Conservation (phyloP, 2,113 vertebrate species). For the Bettongia penicillata region DNA sequence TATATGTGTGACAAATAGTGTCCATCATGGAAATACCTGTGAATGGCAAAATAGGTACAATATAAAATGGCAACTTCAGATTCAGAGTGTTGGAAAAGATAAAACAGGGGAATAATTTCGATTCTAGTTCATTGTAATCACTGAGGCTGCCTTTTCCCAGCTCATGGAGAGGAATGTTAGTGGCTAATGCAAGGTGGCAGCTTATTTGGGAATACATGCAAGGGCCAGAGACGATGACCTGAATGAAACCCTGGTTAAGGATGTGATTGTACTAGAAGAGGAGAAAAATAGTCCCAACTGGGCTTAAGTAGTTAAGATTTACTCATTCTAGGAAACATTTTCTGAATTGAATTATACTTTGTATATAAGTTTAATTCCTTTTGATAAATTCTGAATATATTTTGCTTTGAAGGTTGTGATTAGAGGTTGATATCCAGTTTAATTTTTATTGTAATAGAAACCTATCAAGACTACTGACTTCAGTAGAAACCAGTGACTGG, state of each 20-base stretch:
- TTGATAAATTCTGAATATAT: not conserved
- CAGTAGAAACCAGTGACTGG: not conserved
- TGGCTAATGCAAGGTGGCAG: not conserved
- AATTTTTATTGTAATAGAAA: not conserved
- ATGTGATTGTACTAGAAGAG: not conserved
- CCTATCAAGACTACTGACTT: not conserved
- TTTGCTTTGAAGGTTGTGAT: not conserved
- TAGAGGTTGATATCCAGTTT: not conserved
- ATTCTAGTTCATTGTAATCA: not conserved
- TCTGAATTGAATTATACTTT: not conserved
- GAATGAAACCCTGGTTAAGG: not conserved
- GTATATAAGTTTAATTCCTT: not conserved
- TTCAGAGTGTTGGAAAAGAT: not conserved
- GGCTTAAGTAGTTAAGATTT: not conserved
- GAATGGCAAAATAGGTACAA: constrained; percentile 27
- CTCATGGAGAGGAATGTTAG: not conserved
- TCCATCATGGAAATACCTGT: not conserved
- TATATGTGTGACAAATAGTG: not conserved
- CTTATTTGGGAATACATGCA: not conserved
- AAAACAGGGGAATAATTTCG: not conserved
- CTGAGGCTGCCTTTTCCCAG: not conserved
- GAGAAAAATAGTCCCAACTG: not conserved
- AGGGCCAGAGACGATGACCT: not conserved
- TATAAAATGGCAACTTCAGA: not conserved
- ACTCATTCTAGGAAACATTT: not conserved